phyloP scores from a whole-genome alignment of 2,888 invertebrate genomes.

The Drosophila tanythrix region DNA sequence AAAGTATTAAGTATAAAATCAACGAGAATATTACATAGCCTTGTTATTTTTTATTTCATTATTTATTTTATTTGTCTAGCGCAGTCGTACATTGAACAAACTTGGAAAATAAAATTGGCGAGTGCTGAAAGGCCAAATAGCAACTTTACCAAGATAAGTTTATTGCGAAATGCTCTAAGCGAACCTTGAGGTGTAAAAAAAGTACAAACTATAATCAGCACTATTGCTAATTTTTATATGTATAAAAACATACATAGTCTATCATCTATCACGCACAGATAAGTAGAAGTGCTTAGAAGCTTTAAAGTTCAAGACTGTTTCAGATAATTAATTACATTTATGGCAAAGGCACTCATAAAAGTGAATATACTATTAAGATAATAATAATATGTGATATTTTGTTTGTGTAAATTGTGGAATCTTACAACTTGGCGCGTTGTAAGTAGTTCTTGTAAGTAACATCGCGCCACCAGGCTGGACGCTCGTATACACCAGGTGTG shows the following conservation, averaged over 20 bases:
- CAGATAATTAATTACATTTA: neutral
- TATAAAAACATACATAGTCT: slow-evolving; percentile 5
- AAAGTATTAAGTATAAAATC: neutral
- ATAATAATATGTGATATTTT: slow-evolving; percentile 1
- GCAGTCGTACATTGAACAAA: neutral
- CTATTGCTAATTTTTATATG: slow-evolving; percentile 18
- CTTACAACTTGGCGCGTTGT: slow-evolving; percentile 80
- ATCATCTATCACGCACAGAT: slow-evolving; percentile 39
- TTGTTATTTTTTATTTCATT: neutral
- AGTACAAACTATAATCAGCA: slow-evolving; percentile 24
- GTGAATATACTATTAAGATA: slow-evolving; percentile 16
- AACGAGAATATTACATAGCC: neutral
- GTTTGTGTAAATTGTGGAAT: neutral
- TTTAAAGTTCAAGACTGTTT: slow-evolving; percentile 20
- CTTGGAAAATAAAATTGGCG: neutral
- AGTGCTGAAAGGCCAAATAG: neutral
- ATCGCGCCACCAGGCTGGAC: slow-evolving; percentile 92
- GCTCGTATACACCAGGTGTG: slow-evolving; percentile 88
- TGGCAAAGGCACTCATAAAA: slow-evolving; percentile 31
- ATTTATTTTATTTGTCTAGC: neutral
- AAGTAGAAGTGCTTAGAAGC: slow-evolving; percentile 7
- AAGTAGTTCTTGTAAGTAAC: slow-evolving; percentile 86
- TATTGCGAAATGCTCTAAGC: slow-evolving; percentile 7
- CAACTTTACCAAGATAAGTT: neutral
- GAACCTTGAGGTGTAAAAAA: slow-evolving; percentile 3